Conservation (phyloP, 1,140 invertebrate genomes). For the Laodelphax striatellus region DNA sequence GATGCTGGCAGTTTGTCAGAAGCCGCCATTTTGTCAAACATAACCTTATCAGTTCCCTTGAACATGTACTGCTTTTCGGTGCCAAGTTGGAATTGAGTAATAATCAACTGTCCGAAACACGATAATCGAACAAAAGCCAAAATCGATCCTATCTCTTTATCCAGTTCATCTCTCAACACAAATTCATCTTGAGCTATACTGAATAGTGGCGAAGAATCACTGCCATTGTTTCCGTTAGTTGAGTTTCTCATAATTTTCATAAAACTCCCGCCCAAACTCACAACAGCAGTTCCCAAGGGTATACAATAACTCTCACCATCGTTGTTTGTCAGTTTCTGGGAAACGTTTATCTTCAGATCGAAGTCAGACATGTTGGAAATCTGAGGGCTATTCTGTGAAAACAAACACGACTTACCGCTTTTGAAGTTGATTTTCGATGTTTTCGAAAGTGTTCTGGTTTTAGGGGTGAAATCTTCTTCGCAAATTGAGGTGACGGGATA, state of each 20-base stretch:
- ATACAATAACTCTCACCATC: not conserved
- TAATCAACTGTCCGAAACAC: not conserved
- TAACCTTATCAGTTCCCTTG: not conserved
- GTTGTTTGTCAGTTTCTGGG: not conserved
- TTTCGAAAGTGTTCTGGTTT: not conserved
- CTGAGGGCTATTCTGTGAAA: not conserved
- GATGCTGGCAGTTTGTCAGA: too few relatives aligned
- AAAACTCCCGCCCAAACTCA: not conserved
- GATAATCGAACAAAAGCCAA: not conserved
- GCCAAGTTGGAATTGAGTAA: not conserved
- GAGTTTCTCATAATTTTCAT: not conserved
- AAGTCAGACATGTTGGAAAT: not conserved
- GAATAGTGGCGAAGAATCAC: not conserved
- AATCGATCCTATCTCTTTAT: not conserved
- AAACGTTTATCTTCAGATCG: not conserved
- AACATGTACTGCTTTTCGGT: not conserved
- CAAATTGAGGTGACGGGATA: not conserved
- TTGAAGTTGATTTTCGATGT: not conserved
- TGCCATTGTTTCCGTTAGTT: not conserved
- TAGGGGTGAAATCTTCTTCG: not conserved
- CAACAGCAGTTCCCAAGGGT: not conserved
- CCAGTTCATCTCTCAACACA: not conserved
- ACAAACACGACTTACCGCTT: not conserved
- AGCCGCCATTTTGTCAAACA: too few relatives aligned
- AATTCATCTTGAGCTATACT: not conserved